phyloP scores from a whole-genome alignment of 2,797 vertebrate species.

The Nannoperca australis region DNA sequence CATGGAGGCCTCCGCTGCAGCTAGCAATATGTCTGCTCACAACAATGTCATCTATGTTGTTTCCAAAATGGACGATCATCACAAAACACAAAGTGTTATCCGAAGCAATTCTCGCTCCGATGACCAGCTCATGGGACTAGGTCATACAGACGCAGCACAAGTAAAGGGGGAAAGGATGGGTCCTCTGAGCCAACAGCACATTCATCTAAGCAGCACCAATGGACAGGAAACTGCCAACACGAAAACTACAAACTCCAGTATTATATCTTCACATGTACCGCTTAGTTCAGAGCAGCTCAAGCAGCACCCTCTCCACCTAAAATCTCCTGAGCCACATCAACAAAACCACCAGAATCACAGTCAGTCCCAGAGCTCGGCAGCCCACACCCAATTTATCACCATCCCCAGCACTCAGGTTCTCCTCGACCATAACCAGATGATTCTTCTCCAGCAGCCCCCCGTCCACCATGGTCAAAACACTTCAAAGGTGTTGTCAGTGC shows the following conservation, averaged over 20 bases:
- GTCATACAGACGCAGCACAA: conserved; percentile 84
- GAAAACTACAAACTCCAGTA: conserved; percentile 86
- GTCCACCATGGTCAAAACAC: conserved; percentile 87
- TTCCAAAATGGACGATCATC: conserved; percentile 94
- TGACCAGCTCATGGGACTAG: conserved; percentile 90
- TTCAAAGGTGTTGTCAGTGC: conserved; percentile 85
- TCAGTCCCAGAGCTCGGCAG: conserved; percentile 72
- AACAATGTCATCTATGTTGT: conserved; percentile 91
- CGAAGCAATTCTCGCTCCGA: conserved; percentile 93
- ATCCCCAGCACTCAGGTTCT: conserved; percentile 91
- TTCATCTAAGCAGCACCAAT: conserved; percentile 86
- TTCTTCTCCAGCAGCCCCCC: conserved; percentile 92
- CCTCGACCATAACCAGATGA: conserved; percentile 92
- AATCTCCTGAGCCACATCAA: conserved; percentile 87
- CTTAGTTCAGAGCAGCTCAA: conserved; percentile 89
- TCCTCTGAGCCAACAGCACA: conserved; percentile 88
- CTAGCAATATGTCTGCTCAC: conserved; percentile 85
- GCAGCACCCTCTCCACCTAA: conserved; percentile 89
- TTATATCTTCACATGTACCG: conserved; percentile 86
- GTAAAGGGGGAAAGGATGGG: conserved; percentile 90
- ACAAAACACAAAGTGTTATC: conserved; percentile 94
- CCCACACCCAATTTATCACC: conserved; percentile 89
- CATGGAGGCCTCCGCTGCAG: conserved; percentile 85
- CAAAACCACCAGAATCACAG: conserved; percentile 88
- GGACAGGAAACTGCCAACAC: conserved; percentile 82